These are phyloP conservation scores for Lagenorhynchus albirostris DNA, from an alignment of 2,113 vertebrate species.

Conservation along the genomic window DNA sequence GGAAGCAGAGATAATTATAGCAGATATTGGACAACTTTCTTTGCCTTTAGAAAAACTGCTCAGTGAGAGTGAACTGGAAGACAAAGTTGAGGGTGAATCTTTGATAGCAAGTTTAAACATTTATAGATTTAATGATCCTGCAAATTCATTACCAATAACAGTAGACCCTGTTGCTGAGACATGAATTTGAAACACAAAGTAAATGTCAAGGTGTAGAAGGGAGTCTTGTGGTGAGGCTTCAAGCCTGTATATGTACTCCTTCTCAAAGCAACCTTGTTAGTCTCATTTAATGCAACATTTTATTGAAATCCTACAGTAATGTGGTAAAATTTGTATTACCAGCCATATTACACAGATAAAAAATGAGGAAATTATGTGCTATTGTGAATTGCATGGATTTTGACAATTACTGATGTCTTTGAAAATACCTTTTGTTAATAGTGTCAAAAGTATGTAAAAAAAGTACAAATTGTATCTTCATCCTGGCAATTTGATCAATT, in stretches of 20 bases:
- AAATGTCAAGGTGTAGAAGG: not conserved
- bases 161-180: not conserved
- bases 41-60: not conserved
- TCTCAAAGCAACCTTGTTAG: not conserved
- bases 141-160: not conserved
- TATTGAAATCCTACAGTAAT: not conserved
- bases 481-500: not conserved
- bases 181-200: not conserved
- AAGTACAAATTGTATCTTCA: not conserved
- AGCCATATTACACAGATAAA: not conserved
- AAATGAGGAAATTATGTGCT: not conserved
- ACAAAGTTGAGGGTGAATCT: not conserved
- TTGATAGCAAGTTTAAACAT: not conserved
- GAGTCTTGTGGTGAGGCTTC: not conserved
- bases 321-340: not conserved
- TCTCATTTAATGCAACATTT: not conserved
- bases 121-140: not conserved
- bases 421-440: not conserved
- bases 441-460: not conserved
- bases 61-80: not conserved
- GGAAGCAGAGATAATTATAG: constrained; percentile 47
- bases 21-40: not conserved
- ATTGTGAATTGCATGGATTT: not conserved
- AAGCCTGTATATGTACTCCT: not conserved
- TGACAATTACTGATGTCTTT: not conserved